These are phyloP conservation scores for Hypocryptadius cinnamomeus DNA, from an alignment of 2,113 vertebrate genomes.

Conservation along the genomic window DNA sequence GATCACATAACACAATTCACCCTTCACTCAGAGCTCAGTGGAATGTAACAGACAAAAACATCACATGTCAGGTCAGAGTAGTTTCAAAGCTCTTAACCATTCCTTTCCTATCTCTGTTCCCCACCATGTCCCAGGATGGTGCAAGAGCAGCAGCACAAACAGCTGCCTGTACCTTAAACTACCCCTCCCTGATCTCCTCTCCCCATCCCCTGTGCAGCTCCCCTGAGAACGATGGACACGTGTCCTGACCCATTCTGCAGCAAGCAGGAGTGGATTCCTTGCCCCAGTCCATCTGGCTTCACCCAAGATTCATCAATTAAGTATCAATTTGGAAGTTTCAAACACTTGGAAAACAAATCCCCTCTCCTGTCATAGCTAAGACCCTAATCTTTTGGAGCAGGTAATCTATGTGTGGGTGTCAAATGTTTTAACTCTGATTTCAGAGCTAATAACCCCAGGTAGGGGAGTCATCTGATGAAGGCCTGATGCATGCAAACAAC, in stretches of 20 bases:
- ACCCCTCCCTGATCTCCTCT: not conserved
- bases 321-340: not conserved
- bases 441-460: not conserved
- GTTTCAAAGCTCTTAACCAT: not conserved
- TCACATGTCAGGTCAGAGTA: not conserved
- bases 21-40: not conserved
- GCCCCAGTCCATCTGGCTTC: not conserved
- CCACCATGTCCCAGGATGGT: not conserved
- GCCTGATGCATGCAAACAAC: not conserved
- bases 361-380: not conserved
- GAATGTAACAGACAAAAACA: not conserved
- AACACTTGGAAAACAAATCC: not conserved
- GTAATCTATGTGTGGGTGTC: not conserved
- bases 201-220: not conserved
- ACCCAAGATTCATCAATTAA: not conserved
- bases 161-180: not conserved
- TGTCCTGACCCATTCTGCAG: not conserved
- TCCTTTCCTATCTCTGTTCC: not conserved
- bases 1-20: not conserved
- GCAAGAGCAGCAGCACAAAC: not conserved
- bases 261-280: not conserved
- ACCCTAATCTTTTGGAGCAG: not conserved
- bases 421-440: not conserved
- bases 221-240: accelerated
- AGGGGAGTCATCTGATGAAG: not conserved